A percentile compares a stretch with the other conserved stretches of the same genome.
phyloP scores from a whole-genome alignment of 2,888 invertebrate genomes.

The Lamellibrachia satsuma region DNA sequence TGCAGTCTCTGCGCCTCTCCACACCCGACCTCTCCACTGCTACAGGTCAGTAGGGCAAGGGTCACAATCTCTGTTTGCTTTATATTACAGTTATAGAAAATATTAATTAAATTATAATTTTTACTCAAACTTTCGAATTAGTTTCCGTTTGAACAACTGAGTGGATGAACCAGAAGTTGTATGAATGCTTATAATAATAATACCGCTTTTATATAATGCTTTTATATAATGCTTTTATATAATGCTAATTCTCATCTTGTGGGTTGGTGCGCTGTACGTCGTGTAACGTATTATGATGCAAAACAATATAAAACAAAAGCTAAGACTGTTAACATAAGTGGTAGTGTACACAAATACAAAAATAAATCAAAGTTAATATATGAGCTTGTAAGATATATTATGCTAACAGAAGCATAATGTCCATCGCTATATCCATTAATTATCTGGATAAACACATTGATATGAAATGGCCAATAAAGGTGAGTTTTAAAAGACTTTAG shows the following conservation, averaged over 20 bases:
- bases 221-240: no score
- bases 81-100: not conserved
- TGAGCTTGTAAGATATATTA: not conserved
- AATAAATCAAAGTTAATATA: not conserved
- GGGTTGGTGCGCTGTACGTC: no score
- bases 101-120: not conserved
- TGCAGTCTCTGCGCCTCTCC: constrained; percentile 80
- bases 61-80: not conserved
- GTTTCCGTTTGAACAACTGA: no score
- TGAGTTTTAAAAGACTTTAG: not conserved
- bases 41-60: not conserved
- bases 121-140: no score
- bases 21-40: constrained; percentile 29
- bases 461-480: not conserved
- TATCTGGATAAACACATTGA: not conserved
- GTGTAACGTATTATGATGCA: no score
- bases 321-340: not conserved
- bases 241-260: no score
- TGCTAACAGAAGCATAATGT: not conserved
- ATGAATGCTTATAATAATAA: no score
- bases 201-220: no score
- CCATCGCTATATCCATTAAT: not conserved
- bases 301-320: no score
- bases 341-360: not conserved
- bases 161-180: no score